phyloP scores from a whole-genome alignment of 2,113 vertebrate species.

The Odobenus rosmarus region DNA sequence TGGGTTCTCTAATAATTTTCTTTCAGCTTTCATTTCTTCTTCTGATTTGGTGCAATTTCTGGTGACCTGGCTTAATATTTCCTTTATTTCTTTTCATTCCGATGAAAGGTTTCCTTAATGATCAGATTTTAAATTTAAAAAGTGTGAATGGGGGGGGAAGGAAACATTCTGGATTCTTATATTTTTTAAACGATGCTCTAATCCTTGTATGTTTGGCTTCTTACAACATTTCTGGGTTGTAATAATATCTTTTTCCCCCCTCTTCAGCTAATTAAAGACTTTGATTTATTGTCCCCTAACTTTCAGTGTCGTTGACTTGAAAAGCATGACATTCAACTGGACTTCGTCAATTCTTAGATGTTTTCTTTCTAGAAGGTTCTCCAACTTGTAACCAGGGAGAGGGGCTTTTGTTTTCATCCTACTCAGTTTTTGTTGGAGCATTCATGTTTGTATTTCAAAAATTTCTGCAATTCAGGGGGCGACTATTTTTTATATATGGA shows the following conservation, averaged over 20 bases:
- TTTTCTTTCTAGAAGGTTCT: not conserved
- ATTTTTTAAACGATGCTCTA: not conserved
- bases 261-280: not conserved
- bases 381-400: no score
- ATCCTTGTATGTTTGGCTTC: not conserved
- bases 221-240: not conserved
- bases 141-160: accelerated
- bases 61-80: not conserved
- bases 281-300: not conserved
- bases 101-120: not conserved
- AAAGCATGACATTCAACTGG: not conserved
- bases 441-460: not conserved
- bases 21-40: not conserved
- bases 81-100: not conserved
- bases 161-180: not conserved
- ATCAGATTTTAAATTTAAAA: not conserved
- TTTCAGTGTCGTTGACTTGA: not conserved
- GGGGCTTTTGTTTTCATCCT: not conserved
- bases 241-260: accelerated
- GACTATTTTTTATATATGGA: not conserved
- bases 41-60: not conserved
- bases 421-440: not conserved
- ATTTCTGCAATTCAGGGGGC: not conserved
- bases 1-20: not conserved
- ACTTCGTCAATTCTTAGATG: not conserved